These are phyloP conservation scores for Anadara kagoshimensis DNA, from an alignment of 1,140 invertebrate genomes.

Conservation along the genomic window DNA sequence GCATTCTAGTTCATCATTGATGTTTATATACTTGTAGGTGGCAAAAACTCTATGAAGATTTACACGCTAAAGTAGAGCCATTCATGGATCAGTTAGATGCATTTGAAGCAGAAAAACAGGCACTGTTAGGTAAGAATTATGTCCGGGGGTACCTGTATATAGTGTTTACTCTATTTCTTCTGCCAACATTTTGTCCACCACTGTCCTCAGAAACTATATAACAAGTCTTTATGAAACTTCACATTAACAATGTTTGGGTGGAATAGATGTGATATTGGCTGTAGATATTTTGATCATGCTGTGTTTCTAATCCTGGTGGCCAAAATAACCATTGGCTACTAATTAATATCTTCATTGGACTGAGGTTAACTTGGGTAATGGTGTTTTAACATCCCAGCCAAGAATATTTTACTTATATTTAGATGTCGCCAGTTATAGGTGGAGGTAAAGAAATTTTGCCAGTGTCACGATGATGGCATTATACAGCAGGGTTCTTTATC, in stretches of 20 bases:
- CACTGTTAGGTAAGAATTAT: slow-evolving; percentile 57
- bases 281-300: background rate
- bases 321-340: background rate
- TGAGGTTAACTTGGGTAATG: background rate
- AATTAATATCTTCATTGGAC: background rate
- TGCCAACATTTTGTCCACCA: no score
- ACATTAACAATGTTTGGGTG: no score
- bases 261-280: background rate
- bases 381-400: no score
- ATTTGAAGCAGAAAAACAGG: slow-evolving; percentile 73
- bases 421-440: no score
- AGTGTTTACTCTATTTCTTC: no score
- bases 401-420: no score
- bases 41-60: slow-evolving; percentile 59
- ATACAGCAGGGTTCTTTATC: no score
- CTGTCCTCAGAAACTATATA: no score
- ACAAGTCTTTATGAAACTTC: no score
- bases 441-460: no score
- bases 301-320: background rate
- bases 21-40: slow-evolving; percentile 49
- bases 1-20: background rate
- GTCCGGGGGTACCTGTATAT: background rate
- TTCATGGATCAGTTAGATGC: slow-evolving; percentile 73
- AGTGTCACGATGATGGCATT: no score
- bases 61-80: slow-evolving; percentile 62